Evolutionary conservation across 2,797 vertebrate species (phyloP), one percentile per base, ranked within the genome.

Genomic region (Acipenser oxyrinchus): DNA sequence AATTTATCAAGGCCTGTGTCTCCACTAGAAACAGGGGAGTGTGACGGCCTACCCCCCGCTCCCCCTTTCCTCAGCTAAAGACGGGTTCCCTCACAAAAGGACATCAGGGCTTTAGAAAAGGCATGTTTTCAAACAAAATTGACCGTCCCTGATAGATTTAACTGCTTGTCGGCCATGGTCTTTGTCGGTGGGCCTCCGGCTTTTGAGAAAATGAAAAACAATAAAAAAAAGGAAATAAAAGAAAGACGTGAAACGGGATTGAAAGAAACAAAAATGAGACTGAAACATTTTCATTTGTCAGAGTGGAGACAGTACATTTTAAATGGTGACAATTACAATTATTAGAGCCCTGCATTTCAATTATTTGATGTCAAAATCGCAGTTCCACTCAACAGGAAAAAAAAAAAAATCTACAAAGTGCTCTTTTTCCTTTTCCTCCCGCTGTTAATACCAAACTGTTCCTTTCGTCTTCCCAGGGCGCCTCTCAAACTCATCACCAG

Each of bases 121-220:
- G 51, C 71, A 18, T 82, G 82, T 86, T 84, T 82, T 82, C 79
- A 85, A 86, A 83, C 82, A 83, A 76, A 80, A 79, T 80, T 81
- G 78, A 83, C 79, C 76, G 73, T 79, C 72, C 74, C 75, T 78
- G 76, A 78, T 75, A 79, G 75, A 78, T 78, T 77, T 75, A 76
- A 80, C 69, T 67, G 78, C 74, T 66, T 81, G 79, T 72, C 67
- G 73, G 66, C 73, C 66, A 55, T 12, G 69, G 66, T 74, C 72
- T 83, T 81, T 84, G 79, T 82, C 66, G 66, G 57, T 67, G 65
- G 61, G 49, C 62, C 66, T 73, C 70, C 58, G 48, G 60, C 63
- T 67, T 69, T 69, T 65, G 61, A 55, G 63, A 51, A 68, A 64
- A 64, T 49, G 64, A 74, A 65, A 51, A 23, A 12, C 58, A 48